Base-by-base conservation (phyloP, 1,140 invertebrate species). In the Hesperophylax magnus region DNA sequence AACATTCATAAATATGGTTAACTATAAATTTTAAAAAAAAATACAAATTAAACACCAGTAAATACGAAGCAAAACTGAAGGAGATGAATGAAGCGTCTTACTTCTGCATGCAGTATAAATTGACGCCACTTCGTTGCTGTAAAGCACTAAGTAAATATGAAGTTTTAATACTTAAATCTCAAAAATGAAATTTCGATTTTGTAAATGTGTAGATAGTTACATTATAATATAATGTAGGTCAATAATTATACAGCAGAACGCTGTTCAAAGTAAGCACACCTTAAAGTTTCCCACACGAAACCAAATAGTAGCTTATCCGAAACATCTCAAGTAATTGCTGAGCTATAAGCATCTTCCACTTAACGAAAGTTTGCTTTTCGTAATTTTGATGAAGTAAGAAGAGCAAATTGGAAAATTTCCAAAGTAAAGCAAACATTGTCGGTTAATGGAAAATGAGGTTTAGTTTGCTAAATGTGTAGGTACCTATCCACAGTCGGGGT, bases 301-400 rank as follows among this genome's bases (percentile, higher is more conserved):
- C 20, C 58, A 20, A 61, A 61, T 61, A 60, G 18, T 18, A 61
- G 20, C 56, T 58, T 58, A 58, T 58, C 8, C 20, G 56, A 58
- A 58, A 22, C 56, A 22, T 61, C 58, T 61, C 58, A 61, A 61
- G 24, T 61, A 61, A 61, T 20, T 22, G n/a, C 58, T 20, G 18
- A 22, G 24, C 17, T 61, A 20, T 7, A 14, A 24, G 58, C 58
- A 61, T 61, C 58, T 24, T 3, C 24, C 58, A 24, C 58, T 61
- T 61, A 61, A 24, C 18, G 14, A 61, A 61, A 61, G 18, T 61
- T 61, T 61, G 8, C 58, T 61, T 61, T 22, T 22, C 58, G 58
- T 61, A 20, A 20, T 20, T 61, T 61, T 61, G 58, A 61, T 61
- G 58, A 61, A 61, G 24, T 61, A 24, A 61, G 58, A 24, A 61